Evolutionary conservation across 2,888 invertebrate genomes (phyloP), one percentile per base, ranked within the genome.

Genomic region (Thysanoteuthis rhombus): DNA sequence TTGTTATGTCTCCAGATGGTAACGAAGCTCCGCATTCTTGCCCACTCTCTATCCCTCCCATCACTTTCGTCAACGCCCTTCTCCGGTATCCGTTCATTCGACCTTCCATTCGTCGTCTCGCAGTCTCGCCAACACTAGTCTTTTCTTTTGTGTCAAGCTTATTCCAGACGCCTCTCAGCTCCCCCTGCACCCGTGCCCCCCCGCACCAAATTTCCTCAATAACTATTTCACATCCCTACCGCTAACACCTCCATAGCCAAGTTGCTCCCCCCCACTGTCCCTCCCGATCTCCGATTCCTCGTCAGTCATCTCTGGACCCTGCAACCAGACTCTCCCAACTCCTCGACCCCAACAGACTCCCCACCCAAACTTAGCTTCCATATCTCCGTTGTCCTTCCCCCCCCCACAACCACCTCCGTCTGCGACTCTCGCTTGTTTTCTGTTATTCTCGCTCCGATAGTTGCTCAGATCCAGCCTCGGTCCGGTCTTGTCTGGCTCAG

Each of bases 41-140:
- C n/a, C 75, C n/a, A 75, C 75, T n/a, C 75, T 36, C 75, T 16
- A 75, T 75, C 75, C n/a, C 75, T 75, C 0, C 75, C n/a, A 25
- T 12, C 16, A 1, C 4, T 75, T n/a, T 75, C 75, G 19, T 75
- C 75, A n/a, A 75, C n/a, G 75, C 75, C 75, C 75, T 75, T 75
- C 75, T 75, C 75, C n/a, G n/a, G 75, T 75, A 75, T 75, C 75
- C n/a, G 75, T n/a, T 75, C 75, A 75, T n/a, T n/a, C 75, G 75
- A 75, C 16, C n/a, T 12, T n/a, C n/a, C n/a, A 75, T 75, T 75
- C n/a, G 75, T 75, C 75, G 75, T 75, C 75, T 36, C 36, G 16
- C 4, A 75, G 75, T 75, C 75, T 75, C 75, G 75, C n/a, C 75
- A 75, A 75, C n/a, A 75, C n/a, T 16, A n/a, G n/a, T 75, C 75